These are phyloP conservation scores for Zaprionus camerounensis DNA, from an alignment of 1,140 invertebrate species.

Conservation along the genomic window DNA sequence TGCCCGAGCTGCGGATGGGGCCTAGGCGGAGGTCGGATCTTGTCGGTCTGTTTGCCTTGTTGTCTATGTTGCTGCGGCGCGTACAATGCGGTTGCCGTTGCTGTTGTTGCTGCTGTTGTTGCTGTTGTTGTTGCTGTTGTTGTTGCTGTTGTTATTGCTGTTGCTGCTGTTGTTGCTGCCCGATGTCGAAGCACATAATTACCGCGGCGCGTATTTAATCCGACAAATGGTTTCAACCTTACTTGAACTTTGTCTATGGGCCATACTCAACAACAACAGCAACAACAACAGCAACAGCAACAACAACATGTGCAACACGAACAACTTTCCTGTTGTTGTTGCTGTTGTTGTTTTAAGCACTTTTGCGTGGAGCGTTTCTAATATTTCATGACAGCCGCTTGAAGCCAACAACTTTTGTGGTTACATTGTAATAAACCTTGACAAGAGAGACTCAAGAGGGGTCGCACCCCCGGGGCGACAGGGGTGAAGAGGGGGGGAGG, in stretches of 20 bases:
- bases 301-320: conserved; percentile 50
- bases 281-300: conserved; percentile 25
- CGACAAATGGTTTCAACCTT: conserved; percentile 82
- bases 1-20: background rate
- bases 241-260: conserved; percentile 79
- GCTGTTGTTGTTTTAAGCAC: conserved; percentile 52
- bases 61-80: conserved; percentile 58
- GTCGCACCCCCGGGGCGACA: conserved; percentile 12
- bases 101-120: conserved; percentile 4
- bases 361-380: conserved; percentile 68
- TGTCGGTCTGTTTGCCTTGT: conserved; percentile 75
- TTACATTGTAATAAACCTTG: conserved; percentile 82
- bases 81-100: conserved; percentile 34
- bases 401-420: conserved; percentile 66
- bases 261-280: conserved; percentile 54
- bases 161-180: conserved; percentile 20
- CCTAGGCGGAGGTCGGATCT: conserved; percentile 43
- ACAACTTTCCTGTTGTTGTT: conserved; percentile 52
- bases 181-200: conserved; percentile 75
- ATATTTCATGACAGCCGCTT: conserved; percentile 77
- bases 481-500: background rate
- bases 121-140: background rate
- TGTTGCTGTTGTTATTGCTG: conserved; percentile 20
- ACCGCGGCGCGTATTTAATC: conserved; percentile 81
- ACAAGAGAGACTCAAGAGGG: conserved; percentile 62